Conservation (phyloP, 2,113 vertebrate genomes). For the Pholis gunnellus region DNA sequence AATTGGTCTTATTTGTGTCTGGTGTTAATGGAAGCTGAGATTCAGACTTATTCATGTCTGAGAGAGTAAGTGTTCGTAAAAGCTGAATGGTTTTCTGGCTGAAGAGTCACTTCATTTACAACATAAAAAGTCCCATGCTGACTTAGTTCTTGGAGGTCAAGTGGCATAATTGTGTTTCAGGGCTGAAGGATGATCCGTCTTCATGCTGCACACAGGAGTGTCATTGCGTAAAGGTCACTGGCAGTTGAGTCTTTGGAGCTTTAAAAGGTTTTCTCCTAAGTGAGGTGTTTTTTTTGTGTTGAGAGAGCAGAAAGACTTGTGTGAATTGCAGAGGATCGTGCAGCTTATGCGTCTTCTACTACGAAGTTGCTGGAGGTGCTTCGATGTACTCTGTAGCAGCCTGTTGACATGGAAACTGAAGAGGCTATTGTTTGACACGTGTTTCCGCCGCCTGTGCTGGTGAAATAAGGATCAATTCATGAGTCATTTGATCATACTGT, state of each 20-base stretch:
- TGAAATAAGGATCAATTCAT: conserved; percentile 28
- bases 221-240: conserved; percentile 58
- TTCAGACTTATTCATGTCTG: not conserved
- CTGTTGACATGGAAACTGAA: conserved; percentile 73
- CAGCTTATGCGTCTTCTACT: conserved; percentile 1
- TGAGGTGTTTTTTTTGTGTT: conserved; percentile 20
- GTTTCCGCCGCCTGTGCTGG: conserved; percentile 39
- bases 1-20: not conserved
- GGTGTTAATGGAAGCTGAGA: not conserved
- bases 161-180: conserved; percentile 63
- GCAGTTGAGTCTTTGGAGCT: conserved; percentile 49
- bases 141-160: conserved; percentile 65
- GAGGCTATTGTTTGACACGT: conserved; percentile 48
- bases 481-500: conserved; percentile 36
- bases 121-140: conserved; percentile 21
- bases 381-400: conserved; percentile 30
- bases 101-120: conserved; percentile 48
- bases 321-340: conserved; percentile 17
- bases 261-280: conserved; percentile 30
- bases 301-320: conserved; percentile 5
- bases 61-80: conserved; percentile 19
- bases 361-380: conserved; percentile 35
- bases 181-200: conserved; percentile 43
- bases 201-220: conserved; percentile 40
- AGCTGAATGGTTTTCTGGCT: conserved; percentile 19